Evolutionary conservation across 2,888 invertebrate genomes (phyloP).

Genomic region (Hypolimnas misippus): DNA sequence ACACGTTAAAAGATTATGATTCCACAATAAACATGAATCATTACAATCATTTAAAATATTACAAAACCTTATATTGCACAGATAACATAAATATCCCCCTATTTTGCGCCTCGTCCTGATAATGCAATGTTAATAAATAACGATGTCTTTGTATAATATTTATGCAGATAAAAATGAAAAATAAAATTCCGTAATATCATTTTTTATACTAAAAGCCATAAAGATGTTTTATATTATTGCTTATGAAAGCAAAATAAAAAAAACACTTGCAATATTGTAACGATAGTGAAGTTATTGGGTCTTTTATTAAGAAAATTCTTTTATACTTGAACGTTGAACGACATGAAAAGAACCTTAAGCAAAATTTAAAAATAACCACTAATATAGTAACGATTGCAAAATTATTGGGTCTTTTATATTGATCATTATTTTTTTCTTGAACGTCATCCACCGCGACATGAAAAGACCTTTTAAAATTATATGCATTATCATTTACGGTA

Average conservation of each 20-base stretch:
- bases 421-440: neutral
- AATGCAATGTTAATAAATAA: slow-evolving; percentile 24
- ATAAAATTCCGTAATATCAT: slow-evolving; percentile 27
- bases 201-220: slow-evolving; percentile 25
- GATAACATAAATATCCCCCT: neutral
- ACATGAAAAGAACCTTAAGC: neutral
- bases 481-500: neutral
- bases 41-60: neutral
- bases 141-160: slow-evolving; percentile 10
- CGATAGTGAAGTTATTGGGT: neutral
- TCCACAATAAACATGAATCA: neutral
- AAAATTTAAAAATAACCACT: too few species aligned
- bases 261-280: slow-evolving; percentile 4
- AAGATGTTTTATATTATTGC: slow-evolving; percentile 19
- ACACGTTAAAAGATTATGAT: too few species aligned
- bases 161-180: slow-evolving; percentile 27
- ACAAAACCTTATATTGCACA: slow-evolving; percentile 8
- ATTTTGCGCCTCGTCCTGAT: slow-evolving; percentile 7
- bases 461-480: slow-evolving; percentile 5
- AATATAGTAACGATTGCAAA: too few species aligned
- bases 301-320: neutral
- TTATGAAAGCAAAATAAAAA: slow-evolving; percentile 17
- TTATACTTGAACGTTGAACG: neutral
- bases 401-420: neutral
- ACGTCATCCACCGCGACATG: neutral